Evolutionary conservation across 1,140 invertebrate species (phyloP).

Genomic region (Vanessa atalanta): DNA sequence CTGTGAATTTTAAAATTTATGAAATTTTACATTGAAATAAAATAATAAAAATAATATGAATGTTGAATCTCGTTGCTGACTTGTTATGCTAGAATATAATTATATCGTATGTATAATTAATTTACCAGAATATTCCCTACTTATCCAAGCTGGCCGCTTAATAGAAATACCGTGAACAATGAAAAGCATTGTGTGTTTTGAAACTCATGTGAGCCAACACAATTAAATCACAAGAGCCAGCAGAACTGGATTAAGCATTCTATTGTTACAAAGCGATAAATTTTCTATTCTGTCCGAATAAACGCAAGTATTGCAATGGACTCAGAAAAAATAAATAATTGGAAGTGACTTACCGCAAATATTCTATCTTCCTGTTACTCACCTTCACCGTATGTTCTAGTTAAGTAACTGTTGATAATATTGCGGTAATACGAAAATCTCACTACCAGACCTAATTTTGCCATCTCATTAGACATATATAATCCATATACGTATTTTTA

Average conservation of each 20-base stretch:
- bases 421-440: too few relatives aligned
- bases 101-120: background rate
- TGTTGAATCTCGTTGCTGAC: too few relatives aligned
- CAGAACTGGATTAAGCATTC: constrained; percentile 59
- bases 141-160: constrained; percentile 2
- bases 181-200: constrained; percentile 40
- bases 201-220: constrained; percentile 46
- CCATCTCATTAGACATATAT: too few relatives aligned
- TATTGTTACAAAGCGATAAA: constrained; percentile 70
- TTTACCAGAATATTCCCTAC: background rate
- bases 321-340: background rate
- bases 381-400: too few relatives aligned
- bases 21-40: too few relatives aligned
- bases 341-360: background rate
- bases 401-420: too few relatives aligned
- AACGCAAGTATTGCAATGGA: constrained; percentile 50
- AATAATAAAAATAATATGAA: too few relatives aligned
- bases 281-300: constrained; percentile 60
- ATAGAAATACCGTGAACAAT: constrained; percentile 22
- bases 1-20: too few relatives aligned
- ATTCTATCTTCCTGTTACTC: too few relatives aligned
- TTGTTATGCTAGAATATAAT: background rate
- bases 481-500: too few relatives aligned
- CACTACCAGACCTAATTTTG: too few relatives aligned
- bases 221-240: constrained; percentile 60